Evolutionary conservation across 2,113 vertebrate genomes (phyloP).

Genomic region (Pluvialis apricaria): DNA sequence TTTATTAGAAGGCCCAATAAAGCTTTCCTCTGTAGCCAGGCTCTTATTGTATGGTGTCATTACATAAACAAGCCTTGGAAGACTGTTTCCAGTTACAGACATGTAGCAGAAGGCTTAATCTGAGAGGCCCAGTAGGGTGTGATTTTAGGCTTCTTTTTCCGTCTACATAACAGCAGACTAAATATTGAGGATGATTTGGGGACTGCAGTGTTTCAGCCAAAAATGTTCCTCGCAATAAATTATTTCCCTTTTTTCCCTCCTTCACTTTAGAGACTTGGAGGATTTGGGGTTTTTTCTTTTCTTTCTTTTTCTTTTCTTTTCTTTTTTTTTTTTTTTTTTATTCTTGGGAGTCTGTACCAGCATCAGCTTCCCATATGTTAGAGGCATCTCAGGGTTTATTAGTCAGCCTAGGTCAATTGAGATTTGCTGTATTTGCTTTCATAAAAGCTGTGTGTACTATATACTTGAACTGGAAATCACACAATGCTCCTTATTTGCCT

Average conservation of each 20-base stretch:
- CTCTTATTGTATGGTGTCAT: conserved; percentile 27
- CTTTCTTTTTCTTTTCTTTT: too few species aligned
- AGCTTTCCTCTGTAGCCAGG: not conserved
- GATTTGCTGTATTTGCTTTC: conserved; percentile 67
- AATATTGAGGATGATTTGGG: conserved; percentile 16
- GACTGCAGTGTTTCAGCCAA: not conserved
- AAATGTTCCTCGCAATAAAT: not conserved
- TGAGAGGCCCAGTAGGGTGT: not conserved
- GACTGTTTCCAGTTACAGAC: conserved; percentile 29
- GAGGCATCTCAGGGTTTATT: conserved; percentile 55
- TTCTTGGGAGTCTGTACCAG: not conserved
- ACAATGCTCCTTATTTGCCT: conserved; percentile 61
- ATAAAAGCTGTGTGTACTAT: conserved; percentile 38
- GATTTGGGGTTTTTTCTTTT: fast-evolving
- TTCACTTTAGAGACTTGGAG: not conserved
- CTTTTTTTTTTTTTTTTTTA: not conserved
- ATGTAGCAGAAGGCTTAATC: not conserved
- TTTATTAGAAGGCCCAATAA: conserved; percentile 39
- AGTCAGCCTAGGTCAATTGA: conserved; percentile 33
- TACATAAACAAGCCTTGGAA: conserved; percentile 1
- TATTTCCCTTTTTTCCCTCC: not conserved
- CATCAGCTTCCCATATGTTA: conserved; percentile 39
- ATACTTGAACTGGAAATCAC: conserved; percentile 50
- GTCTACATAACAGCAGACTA: conserved; percentile 20
- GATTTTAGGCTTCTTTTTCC: not conserved